These are phyloP conservation scores for Sminthopsis crassicaudata DNA, from an alignment of 2,113 vertebrate genomes.

Conservation along the genomic window DNA sequence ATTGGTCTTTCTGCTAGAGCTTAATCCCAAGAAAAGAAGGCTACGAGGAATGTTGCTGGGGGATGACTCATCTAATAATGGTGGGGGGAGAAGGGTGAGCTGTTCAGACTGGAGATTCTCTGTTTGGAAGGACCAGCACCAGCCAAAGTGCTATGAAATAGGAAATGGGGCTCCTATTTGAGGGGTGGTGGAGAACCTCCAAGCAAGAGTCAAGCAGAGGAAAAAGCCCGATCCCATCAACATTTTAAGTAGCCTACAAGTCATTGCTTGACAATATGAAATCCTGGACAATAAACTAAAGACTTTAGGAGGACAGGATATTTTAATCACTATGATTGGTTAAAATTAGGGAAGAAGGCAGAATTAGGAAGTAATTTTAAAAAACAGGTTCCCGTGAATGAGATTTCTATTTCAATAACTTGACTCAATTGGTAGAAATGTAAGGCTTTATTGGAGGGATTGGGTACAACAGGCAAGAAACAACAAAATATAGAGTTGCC, in stretches of 20 bases:
- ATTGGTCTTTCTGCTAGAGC: neutral
- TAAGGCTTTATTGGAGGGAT: neutral
- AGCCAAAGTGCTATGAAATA: neutral
- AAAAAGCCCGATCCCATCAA: neutral
- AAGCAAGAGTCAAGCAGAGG: neutral
- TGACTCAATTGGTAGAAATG: neutral
- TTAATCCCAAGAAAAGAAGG: no score
- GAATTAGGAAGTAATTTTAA: neutral
- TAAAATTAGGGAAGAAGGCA: neutral
- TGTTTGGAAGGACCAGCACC: neutral
- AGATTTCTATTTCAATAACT: neutral
- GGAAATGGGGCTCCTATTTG: neutral
- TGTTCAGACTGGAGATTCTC: neutral
- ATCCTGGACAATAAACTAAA: neutral
- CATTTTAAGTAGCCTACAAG: neutral
- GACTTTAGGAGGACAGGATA: neutral
- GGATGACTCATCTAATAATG: neutral
- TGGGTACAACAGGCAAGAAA: neutral
- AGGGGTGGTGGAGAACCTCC: neutral
- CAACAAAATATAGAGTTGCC: neutral
- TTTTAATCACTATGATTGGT: neutral
- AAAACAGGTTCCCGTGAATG: neutral
- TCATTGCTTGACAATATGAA: neutral
- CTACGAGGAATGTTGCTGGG: neutral
- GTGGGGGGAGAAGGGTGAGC: neutral